Evolutionary conservation across 2,888 invertebrate genomes (phyloP), one percentile per base, ranked within the genome.

Genomic region (Epiblema foenella): DNA sequence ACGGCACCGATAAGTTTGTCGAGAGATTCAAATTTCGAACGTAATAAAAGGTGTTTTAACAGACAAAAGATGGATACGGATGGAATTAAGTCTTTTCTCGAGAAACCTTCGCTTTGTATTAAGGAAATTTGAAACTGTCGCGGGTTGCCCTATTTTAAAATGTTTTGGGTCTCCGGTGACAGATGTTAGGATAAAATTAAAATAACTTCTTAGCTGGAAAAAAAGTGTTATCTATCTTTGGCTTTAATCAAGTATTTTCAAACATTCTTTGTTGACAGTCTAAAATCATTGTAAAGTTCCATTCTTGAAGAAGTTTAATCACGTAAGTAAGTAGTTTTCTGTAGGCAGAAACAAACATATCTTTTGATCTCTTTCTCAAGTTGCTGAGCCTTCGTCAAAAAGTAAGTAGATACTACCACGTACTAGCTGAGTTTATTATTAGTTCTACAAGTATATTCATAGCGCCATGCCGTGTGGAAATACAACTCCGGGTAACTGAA

Each of bases 51-150:
- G 69, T 72, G 69, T 59, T 67, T 70, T 70, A 66, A 59, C 60
- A 29, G 60, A 74, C 72, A 74, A 72, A 58, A 69, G 62, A 72
- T 69, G 73, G 64, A 64, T 64, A 73, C 74, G 74, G 71, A 75
- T 68, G 69, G 65, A 62, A 70, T 68, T 74, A 75, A 74, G 70
- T 69, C 74, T 64, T 75, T 75, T 74, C 56, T 72, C 59, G 64
- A 68, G 69, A 73, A 71, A 71, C 71, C 39, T 54, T 72, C 24
- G 68, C 72, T 64, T 52, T 39, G 37, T 52, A 71, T 46, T 33
- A 69, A 70, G 52, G 60, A 67, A 68, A 65, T 70, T 72, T 49
- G 74, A 75, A 74, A 71, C 74, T 69, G 65, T 62, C 60, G 63
- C 65, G 60, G 56, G 66, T 33, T 69, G 69, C 42, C 57, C 66